A percentile compares a stretch with the other conserved stretches of the same genome.
phyloP scores from a whole-genome alignment of 2,888 invertebrate genomes.

The Drosophila tripunctata region DNA sequence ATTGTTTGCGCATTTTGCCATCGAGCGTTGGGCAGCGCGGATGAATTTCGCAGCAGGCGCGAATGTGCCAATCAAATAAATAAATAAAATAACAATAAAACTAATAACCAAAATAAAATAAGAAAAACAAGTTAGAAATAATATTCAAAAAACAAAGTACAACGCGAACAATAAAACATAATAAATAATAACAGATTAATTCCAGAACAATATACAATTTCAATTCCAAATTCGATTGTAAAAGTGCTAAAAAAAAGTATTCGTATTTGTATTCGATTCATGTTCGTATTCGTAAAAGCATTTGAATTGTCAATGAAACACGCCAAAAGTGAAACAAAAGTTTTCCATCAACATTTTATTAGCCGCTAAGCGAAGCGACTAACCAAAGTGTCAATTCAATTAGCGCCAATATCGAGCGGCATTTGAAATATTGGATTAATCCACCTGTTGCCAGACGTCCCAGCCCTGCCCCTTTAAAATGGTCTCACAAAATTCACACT shows the following conservation, averaged over 20 bases:
- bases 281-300: constrained; percentile 21
- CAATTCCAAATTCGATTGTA: background rate
- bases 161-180: constrained; percentile 32
- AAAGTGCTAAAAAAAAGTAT: too few species aligned
- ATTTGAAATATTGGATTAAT: constrained; percentile 19
- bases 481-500: constrained; percentile 14
- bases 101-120: constrained; percentile 1
- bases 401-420: constrained; percentile 55
- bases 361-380: constrained; percentile 18
- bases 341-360: constrained; percentile 64
- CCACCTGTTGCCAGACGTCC: constrained; percentile 57
- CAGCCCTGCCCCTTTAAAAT: constrained; percentile 1
- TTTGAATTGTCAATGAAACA: constrained; percentile 59
- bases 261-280: constrained; percentile 9
- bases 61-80: constrained; percentile 17
- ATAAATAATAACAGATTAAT: constrained; percentile 24
- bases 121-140: constrained; percentile 10
- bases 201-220: background rate
- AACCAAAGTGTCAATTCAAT: constrained; percentile 69
- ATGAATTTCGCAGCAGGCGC: constrained; percentile 67
- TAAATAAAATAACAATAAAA: constrained; percentile 9
- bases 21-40: constrained; percentile 77
- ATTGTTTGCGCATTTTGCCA: constrained; percentile 76
- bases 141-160: constrained; percentile 12
- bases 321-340: constrained; percentile 45